A percentile compares a stretch with the other conserved stretches of the same genome.
These are phyloP conservation scores for Triops longicaudatus DNA, from an alignment of 1,140 invertebrate genomes.

Conservation along the genomic window DNA sequence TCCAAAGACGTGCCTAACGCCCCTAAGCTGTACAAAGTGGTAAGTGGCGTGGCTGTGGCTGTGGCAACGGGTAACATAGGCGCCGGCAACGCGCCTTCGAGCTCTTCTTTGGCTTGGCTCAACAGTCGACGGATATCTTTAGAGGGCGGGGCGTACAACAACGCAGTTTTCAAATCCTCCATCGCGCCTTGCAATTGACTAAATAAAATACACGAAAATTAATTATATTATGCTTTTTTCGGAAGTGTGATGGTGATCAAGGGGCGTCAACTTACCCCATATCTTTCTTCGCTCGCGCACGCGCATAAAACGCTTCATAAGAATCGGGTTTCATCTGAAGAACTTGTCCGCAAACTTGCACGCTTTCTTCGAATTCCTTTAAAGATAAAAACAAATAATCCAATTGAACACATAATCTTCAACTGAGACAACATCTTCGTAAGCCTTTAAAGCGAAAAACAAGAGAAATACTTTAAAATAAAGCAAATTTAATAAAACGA, in stretches of 20 bases:
- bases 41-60: background rate
- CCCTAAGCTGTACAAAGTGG: background rate
- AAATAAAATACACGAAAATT: background rate
- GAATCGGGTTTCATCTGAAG: slow-evolving; percentile 71
- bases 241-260: too few species aligned
- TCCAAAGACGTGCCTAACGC: slow-evolving; percentile 25
- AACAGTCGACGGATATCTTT: slow-evolving; percentile 44
- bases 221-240: too few species aligned
- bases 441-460: background rate
- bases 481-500: too few species aligned
- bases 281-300: slow-evolving; percentile 75
- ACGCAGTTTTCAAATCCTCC: slow-evolving; percentile 44
- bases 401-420: background rate
- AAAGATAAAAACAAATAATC: slow-evolving; percentile 31
- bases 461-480: too few species aligned
- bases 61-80: background rate
- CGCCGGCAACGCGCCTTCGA: slow-evolving; percentile 24
- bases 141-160: slow-evolving; percentile 42
- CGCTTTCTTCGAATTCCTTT: slow-evolving; percentile 50
- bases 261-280: slow-evolving; percentile 40
- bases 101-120: slow-evolving; percentile 43
- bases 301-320: slow-evolving; percentile 85
- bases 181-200: slow-evolving; percentile 41
- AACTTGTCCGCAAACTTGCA: slow-evolving; percentile 77
- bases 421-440: background rate